Conservation (phyloP, 2,888 invertebrate species). For the Allophyes oxyacanthae region DNA sequence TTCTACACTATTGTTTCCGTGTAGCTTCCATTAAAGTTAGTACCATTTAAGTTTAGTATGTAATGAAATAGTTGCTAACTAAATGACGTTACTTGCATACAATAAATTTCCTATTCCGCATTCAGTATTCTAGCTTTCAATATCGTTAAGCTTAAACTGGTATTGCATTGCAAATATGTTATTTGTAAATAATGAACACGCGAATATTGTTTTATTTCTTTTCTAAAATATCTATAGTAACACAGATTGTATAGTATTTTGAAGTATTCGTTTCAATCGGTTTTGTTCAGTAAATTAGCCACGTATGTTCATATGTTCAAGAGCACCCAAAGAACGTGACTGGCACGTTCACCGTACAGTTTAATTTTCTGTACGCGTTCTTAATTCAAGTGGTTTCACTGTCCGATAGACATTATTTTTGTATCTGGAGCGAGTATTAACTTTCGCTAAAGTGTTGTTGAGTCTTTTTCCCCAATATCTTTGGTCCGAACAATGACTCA, state of each 20-base stretch:
- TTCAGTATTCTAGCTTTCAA: conserved; percentile 21
- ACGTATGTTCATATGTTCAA: conserved; percentile 59
- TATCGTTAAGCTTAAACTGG: conserved; percentile 7
- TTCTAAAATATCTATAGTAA: neutral
- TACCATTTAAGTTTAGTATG: conserved; percentile 27
- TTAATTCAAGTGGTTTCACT: conserved; percentile 76
- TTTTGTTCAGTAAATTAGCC: conserved; percentile 48
- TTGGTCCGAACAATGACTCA: conserved; percentile 33
- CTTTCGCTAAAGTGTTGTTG: conserved; percentile 72
- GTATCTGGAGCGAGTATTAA: conserved; percentile 74
- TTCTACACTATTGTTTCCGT: conserved; percentile 39
- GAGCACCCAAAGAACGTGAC: conserved; percentile 45
- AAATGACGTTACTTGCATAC: conserved; percentile 36
- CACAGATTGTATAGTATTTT: conserved; percentile 1
- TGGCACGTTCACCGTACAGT: conserved; percentile 52
- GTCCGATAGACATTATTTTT: conserved; percentile 76
- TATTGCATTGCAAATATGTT: conserved; percentile 6
- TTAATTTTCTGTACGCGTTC: conserved; percentile 72
- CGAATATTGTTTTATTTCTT: conserved; percentile 14
- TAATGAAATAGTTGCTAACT: conserved; percentile 18
- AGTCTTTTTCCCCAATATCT: conserved; percentile 51
- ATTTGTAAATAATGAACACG: neutral
- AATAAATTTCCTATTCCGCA: conserved; percentile 46
- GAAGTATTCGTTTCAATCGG: neutral
- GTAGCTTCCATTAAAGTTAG: conserved; percentile 17